These are phyloP conservation scores for Drosophila subquinaria DNA, from an alignment of 2,888 invertebrate species.

Conservation along the genomic window DNA sequence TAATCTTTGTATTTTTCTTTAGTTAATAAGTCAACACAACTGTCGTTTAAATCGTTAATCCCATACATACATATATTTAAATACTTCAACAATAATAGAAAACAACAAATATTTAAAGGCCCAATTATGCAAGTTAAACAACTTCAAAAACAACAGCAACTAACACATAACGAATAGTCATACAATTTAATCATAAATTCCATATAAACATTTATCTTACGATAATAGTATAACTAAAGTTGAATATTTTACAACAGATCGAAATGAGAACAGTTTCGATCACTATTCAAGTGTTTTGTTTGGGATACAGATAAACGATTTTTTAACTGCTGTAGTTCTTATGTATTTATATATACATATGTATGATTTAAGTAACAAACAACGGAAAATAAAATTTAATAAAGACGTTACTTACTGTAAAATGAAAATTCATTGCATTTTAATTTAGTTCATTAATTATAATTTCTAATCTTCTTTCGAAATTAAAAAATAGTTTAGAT, in stretches of 20 bases:
- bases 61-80: conserved; percentile 50
- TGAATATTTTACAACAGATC: conserved; percentile 12
- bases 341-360: conserved; percentile 54
- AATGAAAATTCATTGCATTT: not conserved
- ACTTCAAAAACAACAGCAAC: conserved; percentile 9
- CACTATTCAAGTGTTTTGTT: conserved; percentile 25
- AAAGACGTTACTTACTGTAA: conserved; percentile 71
- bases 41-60: conserved; percentile 76
- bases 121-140: conserved; percentile 30
- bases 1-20: conserved; percentile 80
- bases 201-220: conserved; percentile 2
- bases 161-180: conserved; percentile 36
- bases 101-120: conserved; percentile 64
- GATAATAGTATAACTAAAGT: conserved; percentile 28
- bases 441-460: too few species aligned
- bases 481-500: too few species aligned
- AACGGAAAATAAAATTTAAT: conserved; percentile 49
- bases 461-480: too few species aligned
- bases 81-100: conserved; percentile 60
- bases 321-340: conserved; percentile 49
- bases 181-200: conserved; percentile 48
- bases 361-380: conserved; percentile 46
- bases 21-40: conserved; percentile 62
- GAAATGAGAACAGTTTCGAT: conserved; percentile 36
- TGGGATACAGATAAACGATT: conserved; percentile 19